Evolutionary conservation across 2,888 invertebrate species (phyloP), one percentile per base, ranked within the genome.

Genomic region (Drosophila paucipuncta): DNA sequence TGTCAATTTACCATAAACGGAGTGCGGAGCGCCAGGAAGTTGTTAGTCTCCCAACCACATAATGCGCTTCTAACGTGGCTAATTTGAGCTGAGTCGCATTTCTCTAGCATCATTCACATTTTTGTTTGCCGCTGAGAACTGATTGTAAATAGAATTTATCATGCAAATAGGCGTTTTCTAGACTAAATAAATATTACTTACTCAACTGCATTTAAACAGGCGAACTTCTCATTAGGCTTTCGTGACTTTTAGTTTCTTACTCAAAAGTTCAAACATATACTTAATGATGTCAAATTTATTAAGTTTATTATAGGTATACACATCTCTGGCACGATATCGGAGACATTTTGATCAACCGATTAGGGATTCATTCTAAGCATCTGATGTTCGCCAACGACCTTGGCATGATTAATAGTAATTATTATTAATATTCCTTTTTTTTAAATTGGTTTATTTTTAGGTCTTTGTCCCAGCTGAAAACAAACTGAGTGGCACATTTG

Each of bases 1-100:
- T 85, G 85, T 83, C 85, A 81, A 83, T 81, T 83, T 77, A 76
- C 80, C 68, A 63, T 63, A 55, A 76, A 66, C 64, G 70, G 28
- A 22, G 30, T 9, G 31, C 11, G 31, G 16, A 10, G 30, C 0
- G 18, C 13, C 25, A 11, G n/a, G 31, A 7, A 33, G 75, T 30
- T 64, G 33, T 61, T 7, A 39, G 57, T n/a, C 35, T 35, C 47
- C 33, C 37, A 64, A n/a, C 57, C 50, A 52, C 58, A 61, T 80
- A 68, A 72, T 76, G 52, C n/a, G 33, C 41, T 41, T 50, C 55
- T 64, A 65, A 64, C 67, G 47, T 59, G 35, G 53, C 68, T 62
- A 76, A 78, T 80, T 78, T 13, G 25, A 30, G 47, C 28, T 30
- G 76, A 53, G 49, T 62, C 41, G 25, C 47, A 30, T 11, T 28